phyloP scores from a whole-genome alignment of 2,797 vertebrate species.

The Meda fulgida region DNA sequence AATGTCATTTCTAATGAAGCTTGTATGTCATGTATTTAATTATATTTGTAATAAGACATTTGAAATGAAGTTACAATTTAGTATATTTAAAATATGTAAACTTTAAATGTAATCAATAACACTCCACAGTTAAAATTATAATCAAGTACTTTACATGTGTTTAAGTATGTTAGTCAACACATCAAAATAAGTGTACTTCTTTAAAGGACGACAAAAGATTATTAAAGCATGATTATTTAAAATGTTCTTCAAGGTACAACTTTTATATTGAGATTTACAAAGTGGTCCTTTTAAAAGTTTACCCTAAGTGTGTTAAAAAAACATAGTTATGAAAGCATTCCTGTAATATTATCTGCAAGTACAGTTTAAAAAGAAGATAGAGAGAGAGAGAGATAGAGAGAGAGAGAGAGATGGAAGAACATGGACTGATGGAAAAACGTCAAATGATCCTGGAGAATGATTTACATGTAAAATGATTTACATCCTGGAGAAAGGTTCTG shows the following conservation, averaged over 20 bases:
- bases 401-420: too few relatives aligned
- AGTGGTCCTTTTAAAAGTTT: neutral
- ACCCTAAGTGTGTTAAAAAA: neutral
- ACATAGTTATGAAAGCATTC: neutral
- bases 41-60: neutral
- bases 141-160: neutral
- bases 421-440: too few relatives aligned
- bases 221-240: neutral
- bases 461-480: too few relatives aligned
- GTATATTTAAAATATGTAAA: neutral
- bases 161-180: neutral
- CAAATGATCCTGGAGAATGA: too few relatives aligned
- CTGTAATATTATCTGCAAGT: neutral
- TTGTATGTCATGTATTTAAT: neutral
- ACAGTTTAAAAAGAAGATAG: too few relatives aligned
- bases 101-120: neutral
- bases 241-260: neutral
- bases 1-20: neutral
- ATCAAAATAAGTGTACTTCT: neutral
- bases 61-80: neutral
- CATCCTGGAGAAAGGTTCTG: constrained; percentile 16
- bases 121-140: neutral
- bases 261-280: neutral
- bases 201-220: neutral
- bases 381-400: too few relatives aligned